Conservation (phyloP, 1,140 invertebrate species). For the Drosophila lacteicornis region DNA sequence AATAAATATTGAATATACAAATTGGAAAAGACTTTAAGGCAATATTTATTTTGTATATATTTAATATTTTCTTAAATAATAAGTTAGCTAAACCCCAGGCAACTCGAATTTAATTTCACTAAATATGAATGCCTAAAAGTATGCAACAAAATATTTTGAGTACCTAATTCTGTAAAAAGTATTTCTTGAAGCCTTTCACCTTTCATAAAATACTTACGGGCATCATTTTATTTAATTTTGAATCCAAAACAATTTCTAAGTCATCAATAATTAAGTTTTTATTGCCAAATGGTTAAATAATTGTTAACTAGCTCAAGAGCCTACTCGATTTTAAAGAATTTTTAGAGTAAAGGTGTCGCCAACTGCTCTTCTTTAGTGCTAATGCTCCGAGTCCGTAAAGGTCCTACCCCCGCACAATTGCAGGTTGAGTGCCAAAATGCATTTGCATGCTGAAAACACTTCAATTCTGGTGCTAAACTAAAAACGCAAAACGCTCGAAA, state of each 20-base stretch:
- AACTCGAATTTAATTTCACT: too few relatives aligned
- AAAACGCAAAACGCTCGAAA: slow-evolving; percentile 71
- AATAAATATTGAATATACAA: not conserved
- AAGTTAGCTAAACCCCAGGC: too few relatives aligned
- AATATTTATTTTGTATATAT: too few relatives aligned
- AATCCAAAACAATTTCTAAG: not conserved
- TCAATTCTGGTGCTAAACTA: slow-evolving; percentile 70
- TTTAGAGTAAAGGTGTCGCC: slow-evolving; percentile 1
- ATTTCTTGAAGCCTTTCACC: fast-evolving
- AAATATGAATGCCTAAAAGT: not conserved
- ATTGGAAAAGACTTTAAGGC: not conserved
- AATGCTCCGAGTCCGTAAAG: slow-evolving; percentile 24
- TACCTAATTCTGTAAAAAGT: not conserved
- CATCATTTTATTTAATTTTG: not conserved
- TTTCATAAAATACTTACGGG: not conserved
- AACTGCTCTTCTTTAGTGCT: not conserved
- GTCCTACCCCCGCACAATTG: slow-evolving; percentile 30
- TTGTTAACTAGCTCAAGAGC: not conserved
- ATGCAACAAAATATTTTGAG: not conserved
- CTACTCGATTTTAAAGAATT: not conserved
- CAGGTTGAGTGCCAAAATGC: slow-evolving; percentile 65
- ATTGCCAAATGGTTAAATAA: not conserved
- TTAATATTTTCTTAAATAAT: too few relatives aligned
- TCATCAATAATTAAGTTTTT: not conserved
- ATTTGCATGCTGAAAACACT: slow-evolving; percentile 76